Evolutionary conservation across 1,140 invertebrate genomes (phyloP).

Genomic region (Drosophila punjabiensis): DNA sequence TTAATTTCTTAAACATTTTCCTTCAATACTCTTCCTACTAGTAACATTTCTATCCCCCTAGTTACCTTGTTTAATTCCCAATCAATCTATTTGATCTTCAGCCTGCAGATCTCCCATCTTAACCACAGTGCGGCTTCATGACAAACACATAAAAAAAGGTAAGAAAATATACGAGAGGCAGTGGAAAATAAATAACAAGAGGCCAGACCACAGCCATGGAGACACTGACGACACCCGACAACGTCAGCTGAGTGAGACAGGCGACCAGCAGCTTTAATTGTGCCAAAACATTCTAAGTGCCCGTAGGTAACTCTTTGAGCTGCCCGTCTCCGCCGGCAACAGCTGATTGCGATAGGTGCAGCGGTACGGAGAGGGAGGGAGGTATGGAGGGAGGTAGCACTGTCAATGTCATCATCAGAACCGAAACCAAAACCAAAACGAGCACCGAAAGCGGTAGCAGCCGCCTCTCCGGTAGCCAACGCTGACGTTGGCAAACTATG

Average conservation of each 20-base stretch:
- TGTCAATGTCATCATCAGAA: constrained; percentile 62
- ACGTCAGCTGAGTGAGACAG: constrained; percentile 65
- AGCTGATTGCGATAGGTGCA: constrained; percentile 45
- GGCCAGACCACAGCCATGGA: constrained; percentile 34
- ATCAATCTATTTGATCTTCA: constrained; percentile 17
- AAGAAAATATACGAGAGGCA: constrained; percentile 2
- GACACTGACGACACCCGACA: constrained; percentile 53
- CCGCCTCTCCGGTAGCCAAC: constrained; percentile 31
- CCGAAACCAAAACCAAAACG: constrained; percentile 40
- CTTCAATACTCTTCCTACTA: background rate
- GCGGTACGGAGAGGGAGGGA: background rate
- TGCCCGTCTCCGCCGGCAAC: constrained; percentile 39
- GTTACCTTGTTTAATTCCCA: background rate
- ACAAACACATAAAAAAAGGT: constrained; percentile 1
- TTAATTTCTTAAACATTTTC: background rate
- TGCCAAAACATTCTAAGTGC: constrained; percentile 76
- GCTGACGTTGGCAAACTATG: constrained; percentile 74
- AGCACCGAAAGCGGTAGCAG: constrained; percentile 36
- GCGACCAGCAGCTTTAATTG: constrained; percentile 75
- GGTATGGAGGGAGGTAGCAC: background rate
- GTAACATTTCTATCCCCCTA: background rate
- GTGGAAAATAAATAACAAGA: constrained; percentile 31
- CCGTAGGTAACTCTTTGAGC: constrained; percentile 70
- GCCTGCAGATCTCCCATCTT: background rate
- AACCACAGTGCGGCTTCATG: constrained; percentile 33